Evolutionary conservation across 1,140 invertebrate genomes (phyloP), one percentile per base, ranked within the genome.

Genomic region (Bombus difficillimus): DNA sequence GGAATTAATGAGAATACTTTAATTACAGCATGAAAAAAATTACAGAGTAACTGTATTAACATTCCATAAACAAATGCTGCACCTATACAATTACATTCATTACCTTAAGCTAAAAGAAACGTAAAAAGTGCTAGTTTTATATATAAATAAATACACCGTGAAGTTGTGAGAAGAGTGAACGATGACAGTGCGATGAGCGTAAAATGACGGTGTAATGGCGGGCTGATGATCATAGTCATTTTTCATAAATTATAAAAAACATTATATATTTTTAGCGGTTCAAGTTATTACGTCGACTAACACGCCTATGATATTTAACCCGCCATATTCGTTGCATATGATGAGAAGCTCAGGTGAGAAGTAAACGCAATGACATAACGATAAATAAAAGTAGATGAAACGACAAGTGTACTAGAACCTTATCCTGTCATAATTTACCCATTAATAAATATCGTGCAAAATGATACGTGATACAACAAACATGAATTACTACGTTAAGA

Each of bases 31-130:
- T 91, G 86, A 81, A 80, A 92, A 86, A 83, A 91, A 93, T 85
- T 94, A 94, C 91, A 94, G 83, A 85, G 71, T 90, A 92, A 77
- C 88, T 92, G 85, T 92, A 94, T 93, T 92, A 94, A 94, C 93
- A 95, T 92, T 94, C 92, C 93, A 93, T 93, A 93, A 90, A 81
- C 93, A 94, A 92, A 94, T 94, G 92, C 92, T 92, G 80, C 80
- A 77, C 75, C 86, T 90, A 88, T 92, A 91, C 71, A 80, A 79
- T 91, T 94, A 95, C 92, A 94, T 91, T 87, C 90, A 92, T 91
- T 92, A 92, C 87, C 92, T 94, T 94, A 93, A 85, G 88, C 88
- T 93, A 92, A n/a, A 90, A 90, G 72, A 78, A 88, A 88, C 89
- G 89, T 91, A 89, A 74, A 88, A 39, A 32, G 85, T 91, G 88